A percentile compares a stretch with the other conserved stretches of the same genome.
phyloP scores from a whole-genome alignment of 2,888 invertebrate species.

The Eudemis profundana region DNA sequence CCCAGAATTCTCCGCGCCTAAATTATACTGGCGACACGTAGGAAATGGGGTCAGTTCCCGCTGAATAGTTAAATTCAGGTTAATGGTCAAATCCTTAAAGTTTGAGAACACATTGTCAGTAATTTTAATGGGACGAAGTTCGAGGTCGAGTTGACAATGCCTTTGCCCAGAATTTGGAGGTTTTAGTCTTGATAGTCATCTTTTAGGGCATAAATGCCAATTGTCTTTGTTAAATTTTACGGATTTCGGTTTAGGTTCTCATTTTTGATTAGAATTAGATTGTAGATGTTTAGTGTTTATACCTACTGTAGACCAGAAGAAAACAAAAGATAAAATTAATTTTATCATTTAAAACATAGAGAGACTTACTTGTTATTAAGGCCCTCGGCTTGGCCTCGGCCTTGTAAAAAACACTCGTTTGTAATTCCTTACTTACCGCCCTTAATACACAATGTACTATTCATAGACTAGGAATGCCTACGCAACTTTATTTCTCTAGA shows the following conservation, averaged over 20 bases:
- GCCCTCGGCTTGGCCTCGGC: too few species aligned
- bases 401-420: too few species aligned
- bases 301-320: too few species aligned
- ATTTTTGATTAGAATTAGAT: too few species aligned
- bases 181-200: slow-evolving; percentile 26
- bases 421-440: too few species aligned
- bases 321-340: too few species aligned
- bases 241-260: too few species aligned
- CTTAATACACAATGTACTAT: too few species aligned
- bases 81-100: slow-evolving; percentile 60
- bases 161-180: slow-evolving; percentile 15
- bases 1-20: slow-evolving; percentile 65
- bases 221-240: slow-evolving; percentile 17
- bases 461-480: slow-evolving; percentile 3
- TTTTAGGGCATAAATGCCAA: slow-evolving; percentile 24
- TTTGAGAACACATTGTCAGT: slow-evolving; percentile 51
- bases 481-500: slow-evolving; percentile 1
- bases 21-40: slow-evolving; percentile 73
- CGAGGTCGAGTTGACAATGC: slow-evolving; percentile 29
- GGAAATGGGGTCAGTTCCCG: slow-evolving; percentile 68
- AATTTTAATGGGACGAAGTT: slow-evolving; percentile 50
- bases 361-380: too few species aligned
- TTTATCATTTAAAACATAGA: too few species aligned
- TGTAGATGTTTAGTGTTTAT: too few species aligned
- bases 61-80: slow-evolving; percentile 70